Base-by-base conservation (phyloP, 2,888 invertebrate genomes). In the Netelia melanura region DNA sequence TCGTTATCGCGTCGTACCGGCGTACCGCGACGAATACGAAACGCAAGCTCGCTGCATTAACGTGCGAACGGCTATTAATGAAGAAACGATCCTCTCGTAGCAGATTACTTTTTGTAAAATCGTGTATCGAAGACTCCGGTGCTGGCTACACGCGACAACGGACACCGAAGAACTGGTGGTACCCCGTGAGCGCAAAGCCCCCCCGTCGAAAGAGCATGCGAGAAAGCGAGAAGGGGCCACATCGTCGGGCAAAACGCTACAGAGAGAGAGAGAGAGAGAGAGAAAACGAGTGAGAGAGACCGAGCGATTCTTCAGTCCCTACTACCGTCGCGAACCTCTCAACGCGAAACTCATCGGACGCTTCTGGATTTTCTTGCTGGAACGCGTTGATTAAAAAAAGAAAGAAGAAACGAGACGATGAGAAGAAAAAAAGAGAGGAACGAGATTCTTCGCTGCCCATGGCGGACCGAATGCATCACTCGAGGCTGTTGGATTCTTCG, bases 91-190 rank as follows among this genome's bases (percentile, higher is more conserved):
- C 3, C 14, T 14, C 48, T 14, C 10, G 48, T 14, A 30, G 54
- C 0, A n/a, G 54, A 54, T 54, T 54, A n/a, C 6, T 54, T 54
- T 54, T 54, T 54, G 17, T 54, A 5, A 38, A 38, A 38, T 54
- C 17, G 1, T 54, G 6, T 21, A 21, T 58, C 58, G 17, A 9
- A 21, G 21, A 17, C 58, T 58, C 21, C 21, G 54, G 6, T 17
- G 21, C 17, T 58, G 58, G 21, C 58, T 38, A 81, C 56, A 54
- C 87, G 86, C 87, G 86, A 86, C 86, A 86, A 84, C 85, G 87
- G 86, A 85, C 87, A 86, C 87, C 86, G 80, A 86, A 72, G 76
- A 86, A 89, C 89, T 88, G 88, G 77, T 81, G 87, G 83, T 86
- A 86, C 76, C 83, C 87, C 83, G 83, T 83, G 76, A 86, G 86